Evolutionary conservation across 2,888 invertebrate species (phyloP), one percentile per base, ranked within the genome.

Genomic region (Cosmia pyralina): DNA sequence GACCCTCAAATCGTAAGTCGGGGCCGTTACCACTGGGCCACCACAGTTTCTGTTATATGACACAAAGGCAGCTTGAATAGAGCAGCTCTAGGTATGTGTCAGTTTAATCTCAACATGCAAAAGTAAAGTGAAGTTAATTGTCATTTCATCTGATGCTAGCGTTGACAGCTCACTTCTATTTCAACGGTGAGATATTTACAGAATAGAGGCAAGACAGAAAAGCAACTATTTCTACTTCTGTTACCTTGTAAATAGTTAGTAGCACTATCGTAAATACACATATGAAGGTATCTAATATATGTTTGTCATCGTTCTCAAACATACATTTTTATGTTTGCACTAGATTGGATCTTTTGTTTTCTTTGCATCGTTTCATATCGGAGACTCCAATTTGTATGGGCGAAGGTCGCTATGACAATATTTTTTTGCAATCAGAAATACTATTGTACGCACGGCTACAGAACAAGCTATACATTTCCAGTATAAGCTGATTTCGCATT

Each of bases 331-430:
- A 28, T 77, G 17, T 77, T 75, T 65, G 75, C 13, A 34, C 34
- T 50, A 55, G 75, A 65, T 65, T 69, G 69, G 41, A 66, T 65
- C 70, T 55, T 60, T 69, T 70, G 76, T 77, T 65, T 77, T 62
- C 55, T 70, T 76, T 66, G 50, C 50, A 8, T 13, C 46, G 28
- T 57, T 65, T 57, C 17, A 50, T 69, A 75, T 66, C 28, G 60
- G 69, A 62, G 38, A 38, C 69, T 55, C 10, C 34, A 65, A 66
- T 76, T 75, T 65, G 64, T 75, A 19, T 28, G 41, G 59, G 70
- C 13, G 38, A 65, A 65, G 22, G 55, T 60, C 38, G 69, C 41
- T 59, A 15, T 17, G n/a, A n/a, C 13, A 44, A 65, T 73, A 50
- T 4, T 28, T 57, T 55, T 68, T 28, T 46, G 34, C 22, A 53